Evolutionary conservation across 1,140 invertebrate species (phyloP), one percentile per base, ranked within the genome.

Genomic region (Lordiphosa clarofinis): DNA sequence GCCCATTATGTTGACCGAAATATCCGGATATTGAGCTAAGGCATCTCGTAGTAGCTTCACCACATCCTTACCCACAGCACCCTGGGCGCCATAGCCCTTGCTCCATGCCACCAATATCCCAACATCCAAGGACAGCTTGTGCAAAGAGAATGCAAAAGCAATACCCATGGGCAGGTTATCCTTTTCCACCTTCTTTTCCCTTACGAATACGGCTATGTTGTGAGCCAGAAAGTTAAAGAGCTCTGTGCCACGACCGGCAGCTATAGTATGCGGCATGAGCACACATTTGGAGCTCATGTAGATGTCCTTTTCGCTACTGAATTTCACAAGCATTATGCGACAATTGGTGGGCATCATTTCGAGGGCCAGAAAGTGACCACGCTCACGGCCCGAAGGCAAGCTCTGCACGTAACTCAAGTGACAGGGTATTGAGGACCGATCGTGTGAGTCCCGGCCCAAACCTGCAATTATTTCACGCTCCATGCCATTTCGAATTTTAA

Each of bases 291-390:
- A 98, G 86, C 97, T 94, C 96, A 99, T 99, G 65, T 94, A 92
- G 79, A 97, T 93, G 60, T 92, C 91, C 63, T 92, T 93, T 66
- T 94, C 93, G 42, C 93, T 94, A 38, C 95, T 91, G 49, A 99
- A 91, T 56, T 95, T 94, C 73, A 99, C 97, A n/a, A 99, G 91
- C 40, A 99, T 90, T 4, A 99, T 98, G 55, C 98, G 92, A 90
- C 99, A 99, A 89, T 99, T 99, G 7, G 98, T 99, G 0, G 98
- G 98, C 36, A 98, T 98, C 67, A 99, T 92, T 90, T 99, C 98
- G 52, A 99, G 90, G 1, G 98, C 98, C 73, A 99, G 90, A 88
- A 98, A 99, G 90, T 98, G 96, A 15, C 98, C 98, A 42, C 92
- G 91, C 91, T 99, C 98, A 94, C 94, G 94, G 49, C 98, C 98